Conservation (phyloP, 2,113 vertebrate species). For the Chascanopsetta lugubris region DNA sequence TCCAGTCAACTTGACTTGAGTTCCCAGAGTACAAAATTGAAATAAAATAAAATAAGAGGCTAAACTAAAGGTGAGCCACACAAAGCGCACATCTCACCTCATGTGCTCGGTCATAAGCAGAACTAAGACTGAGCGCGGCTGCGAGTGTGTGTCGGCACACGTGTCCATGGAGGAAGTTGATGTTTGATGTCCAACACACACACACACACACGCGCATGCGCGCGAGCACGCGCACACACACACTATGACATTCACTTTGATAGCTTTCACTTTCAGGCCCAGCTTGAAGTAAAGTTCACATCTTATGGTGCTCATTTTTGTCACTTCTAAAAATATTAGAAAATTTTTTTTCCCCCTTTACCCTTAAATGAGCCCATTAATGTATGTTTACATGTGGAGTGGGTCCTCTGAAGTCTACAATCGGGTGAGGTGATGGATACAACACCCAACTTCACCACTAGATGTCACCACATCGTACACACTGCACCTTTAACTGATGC, state of each 20-base stretch:
- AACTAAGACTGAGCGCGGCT: conserved; percentile 39
- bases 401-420: too few species aligned
- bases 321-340: too few species aligned
- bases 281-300: not conserved
- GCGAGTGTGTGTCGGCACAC: conserved; percentile 54
- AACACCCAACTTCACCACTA: too few species aligned
- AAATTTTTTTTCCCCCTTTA: too few species aligned
- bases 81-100: not conserved
- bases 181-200: conserved; percentile 48
- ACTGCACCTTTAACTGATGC: too few species aligned
- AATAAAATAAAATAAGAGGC: not conserved
- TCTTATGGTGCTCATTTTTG: too few species aligned
- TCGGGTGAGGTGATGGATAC: too few species aligned
- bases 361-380: too few species aligned
- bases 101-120: conserved; percentile 78
- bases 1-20: too few species aligned
- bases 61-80: conserved; percentile 19
- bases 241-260: not conserved
- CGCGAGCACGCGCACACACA: conserved; percentile 29
- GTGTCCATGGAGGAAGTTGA: conserved; percentile 78
- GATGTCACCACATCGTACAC: too few species aligned
- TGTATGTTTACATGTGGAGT: too few species aligned
- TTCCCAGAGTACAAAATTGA: not conserved
- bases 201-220: conserved; percentile 26
- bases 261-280: conserved; percentile 2